phyloP scores from a whole-genome alignment of 2,888 invertebrate genomes.

The Mesopsocus fuscifrons region DNA sequence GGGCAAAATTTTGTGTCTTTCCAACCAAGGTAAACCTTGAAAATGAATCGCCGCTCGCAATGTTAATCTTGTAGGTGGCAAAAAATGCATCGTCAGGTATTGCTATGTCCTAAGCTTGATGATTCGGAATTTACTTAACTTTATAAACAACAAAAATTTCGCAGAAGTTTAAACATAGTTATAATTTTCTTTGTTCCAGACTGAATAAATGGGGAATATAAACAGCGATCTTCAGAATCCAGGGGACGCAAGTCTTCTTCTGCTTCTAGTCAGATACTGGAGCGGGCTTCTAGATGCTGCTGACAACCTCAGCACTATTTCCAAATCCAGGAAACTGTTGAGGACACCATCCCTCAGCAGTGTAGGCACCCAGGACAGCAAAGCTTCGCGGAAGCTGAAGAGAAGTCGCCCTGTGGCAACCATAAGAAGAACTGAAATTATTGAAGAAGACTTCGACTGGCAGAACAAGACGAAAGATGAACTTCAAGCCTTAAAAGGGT shows the following conservation, averaged over 20 bases:
- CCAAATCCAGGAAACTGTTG: neutral
- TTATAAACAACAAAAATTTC: no score
- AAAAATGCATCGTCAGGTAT: no score
- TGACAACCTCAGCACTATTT: conserved; percentile 2
- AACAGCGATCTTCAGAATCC: neutral
- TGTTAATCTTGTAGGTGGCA: no score
- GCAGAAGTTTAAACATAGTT: no score
- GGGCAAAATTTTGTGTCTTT: no score
- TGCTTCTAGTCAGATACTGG: conserved; percentile 7
- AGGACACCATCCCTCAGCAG: neutral
- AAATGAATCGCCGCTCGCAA: no score
- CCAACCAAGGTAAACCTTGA: no score
- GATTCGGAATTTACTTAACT: no score
- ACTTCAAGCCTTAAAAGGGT: conserved; percentile 2
- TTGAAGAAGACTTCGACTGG: conserved; percentile 2
- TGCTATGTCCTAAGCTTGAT: no score
- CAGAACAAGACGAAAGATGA: conserved; percentile 1
- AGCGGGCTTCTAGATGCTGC: neutral
- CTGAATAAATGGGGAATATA: conserved; percentile 1
- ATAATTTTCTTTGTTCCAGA: neutral
- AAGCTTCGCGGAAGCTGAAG: neutral
- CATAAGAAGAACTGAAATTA: neutral
- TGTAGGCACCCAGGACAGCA: neutral
- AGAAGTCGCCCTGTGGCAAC: neutral
- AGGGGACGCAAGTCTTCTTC: neutral